Conservation (phyloP, 2,888 invertebrate genomes). For the Tetragonisca angustula region DNA sequence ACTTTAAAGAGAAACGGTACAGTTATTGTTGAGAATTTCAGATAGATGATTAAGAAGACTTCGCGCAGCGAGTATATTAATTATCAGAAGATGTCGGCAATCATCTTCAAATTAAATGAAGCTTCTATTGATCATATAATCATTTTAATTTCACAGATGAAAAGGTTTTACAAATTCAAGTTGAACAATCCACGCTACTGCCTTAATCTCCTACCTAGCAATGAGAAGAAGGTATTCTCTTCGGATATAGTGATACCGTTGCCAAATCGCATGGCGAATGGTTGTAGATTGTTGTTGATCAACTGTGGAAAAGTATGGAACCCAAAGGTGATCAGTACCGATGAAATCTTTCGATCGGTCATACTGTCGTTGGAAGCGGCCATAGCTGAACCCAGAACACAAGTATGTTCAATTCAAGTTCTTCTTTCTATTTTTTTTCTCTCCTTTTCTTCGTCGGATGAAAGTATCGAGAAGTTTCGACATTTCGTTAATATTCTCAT, state of each 20-base stretch:
- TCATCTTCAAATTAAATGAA: neutral
- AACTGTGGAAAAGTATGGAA: constrained; percentile 92
- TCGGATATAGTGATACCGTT: constrained; percentile 89
- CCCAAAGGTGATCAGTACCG: constrained; percentile 88
- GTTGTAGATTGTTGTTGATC: constrained; percentile 88
- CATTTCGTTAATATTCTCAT: too few relatives aligned
- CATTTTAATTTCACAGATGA: constrained; percentile 86
- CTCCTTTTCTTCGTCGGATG: too few relatives aligned
- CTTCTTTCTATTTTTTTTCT: too few relatives aligned
- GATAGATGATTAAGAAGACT: neutral
- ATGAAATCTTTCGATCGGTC: constrained; percentile 89
- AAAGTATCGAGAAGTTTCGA: too few relatives aligned
- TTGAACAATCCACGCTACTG: constrained; percentile 87
- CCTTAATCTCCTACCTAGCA: constrained; percentile 87
- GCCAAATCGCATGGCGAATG: constrained; percentile 88
- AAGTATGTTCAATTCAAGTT: constrained; percentile 80
- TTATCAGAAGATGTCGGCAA: neutral
- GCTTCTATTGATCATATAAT: neutral
- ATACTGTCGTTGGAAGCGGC: constrained; percentile 90
- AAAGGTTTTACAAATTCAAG: constrained; percentile 90
- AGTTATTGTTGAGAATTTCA: neutral
- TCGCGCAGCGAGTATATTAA: neutral
- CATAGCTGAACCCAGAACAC: constrained; percentile 91
- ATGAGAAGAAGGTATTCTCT: constrained; percentile 87
- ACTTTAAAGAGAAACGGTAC: too few relatives aligned